phyloP scores from a whole-genome alignment of 2,888 invertebrate genomes.

The Drosophila mayaguana region DNA sequence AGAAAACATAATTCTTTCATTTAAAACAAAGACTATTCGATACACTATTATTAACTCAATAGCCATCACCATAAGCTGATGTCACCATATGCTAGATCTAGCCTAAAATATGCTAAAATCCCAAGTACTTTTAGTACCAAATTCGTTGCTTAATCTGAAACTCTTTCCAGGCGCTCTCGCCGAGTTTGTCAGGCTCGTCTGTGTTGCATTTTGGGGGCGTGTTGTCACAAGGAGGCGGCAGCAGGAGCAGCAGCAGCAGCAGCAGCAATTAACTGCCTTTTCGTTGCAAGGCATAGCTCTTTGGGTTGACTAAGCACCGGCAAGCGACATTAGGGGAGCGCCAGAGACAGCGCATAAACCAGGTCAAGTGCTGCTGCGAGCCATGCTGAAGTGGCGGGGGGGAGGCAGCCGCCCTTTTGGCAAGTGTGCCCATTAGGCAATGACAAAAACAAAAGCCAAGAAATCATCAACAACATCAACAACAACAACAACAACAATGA shows the following conservation, averaged over 20 bases:
- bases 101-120: too few species aligned
- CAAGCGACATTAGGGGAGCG: slow-evolving; percentile 23
- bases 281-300: slow-evolving; percentile 26
- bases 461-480: slow-evolving; percentile 20
- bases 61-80: neutral
- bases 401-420: slow-evolving; percentile 27
- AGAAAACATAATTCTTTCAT: too few species aligned
- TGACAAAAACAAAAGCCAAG: slow-evolving; percentile 49
- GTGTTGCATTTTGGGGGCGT: neutral
- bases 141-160: slow-evolving; percentile 11
- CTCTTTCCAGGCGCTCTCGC: neutral
- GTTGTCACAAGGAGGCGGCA: slow-evolving; percentile 2
- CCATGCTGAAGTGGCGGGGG: slow-evolving; percentile 40
- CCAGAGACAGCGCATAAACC: slow-evolving; percentile 37
- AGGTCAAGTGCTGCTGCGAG: slow-evolving; percentile 70
- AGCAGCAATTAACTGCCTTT: slow-evolving; percentile 40
- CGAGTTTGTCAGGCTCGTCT: neutral
- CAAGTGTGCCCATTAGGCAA: slow-evolving; percentile 73
- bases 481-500: slow-evolving; percentile 20
- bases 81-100: too few species aligned
- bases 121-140: neutral
- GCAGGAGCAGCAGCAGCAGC: slow-evolving; percentile 1
- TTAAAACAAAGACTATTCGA: too few species aligned
- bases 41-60: too few species aligned
- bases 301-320: slow-evolving; percentile 22